Evolutionary conservation across 2,113 vertebrate species (phyloP).

Genomic region (Hiodon alosoides): DNA sequence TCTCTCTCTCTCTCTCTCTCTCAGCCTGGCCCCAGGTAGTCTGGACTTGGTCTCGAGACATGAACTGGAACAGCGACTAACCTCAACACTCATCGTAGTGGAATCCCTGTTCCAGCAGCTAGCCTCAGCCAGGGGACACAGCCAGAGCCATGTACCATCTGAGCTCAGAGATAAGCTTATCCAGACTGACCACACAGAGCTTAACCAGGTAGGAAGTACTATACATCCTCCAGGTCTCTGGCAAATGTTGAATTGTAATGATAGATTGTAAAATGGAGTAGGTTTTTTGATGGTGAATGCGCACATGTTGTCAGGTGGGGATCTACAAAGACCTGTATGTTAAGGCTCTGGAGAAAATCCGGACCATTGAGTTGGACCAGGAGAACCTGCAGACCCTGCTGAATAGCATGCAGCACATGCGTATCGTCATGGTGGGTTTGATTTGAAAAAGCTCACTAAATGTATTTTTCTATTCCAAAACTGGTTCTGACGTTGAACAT

Average conservation of each 20-base stretch:
- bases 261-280: neutral
- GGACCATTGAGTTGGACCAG: constrained; percentile 54
- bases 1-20: neutral
- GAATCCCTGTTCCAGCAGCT: constrained; percentile 80
- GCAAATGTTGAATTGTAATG: too few relatives aligned
- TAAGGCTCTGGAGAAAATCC: constrained; percentile 47
- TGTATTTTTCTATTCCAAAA: neutral
- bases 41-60: constrained; percentile 61
- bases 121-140: constrained; percentile 46
- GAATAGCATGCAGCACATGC: constrained; percentile 46
- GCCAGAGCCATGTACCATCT: constrained; percentile 31
- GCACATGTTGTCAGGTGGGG: constrained; percentile 44
- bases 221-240: too few relatives aligned
- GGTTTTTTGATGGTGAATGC: neutral
- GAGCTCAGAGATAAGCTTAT: constrained; percentile 61
- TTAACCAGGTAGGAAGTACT: constrained; percentile 60
- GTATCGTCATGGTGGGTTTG: constrained; percentile 45
- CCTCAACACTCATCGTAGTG: constrained; percentile 75
- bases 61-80: constrained; percentile 77
- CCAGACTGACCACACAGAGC: constrained; percentile 70
- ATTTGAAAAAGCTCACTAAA: neutral
- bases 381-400: constrained; percentile 48
- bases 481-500: neutral
- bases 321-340: constrained; percentile 56
- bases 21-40: constrained; percentile 67